These are phyloP conservation scores for Nomada ruficornis DNA, from an alignment of 2,888 invertebrate genomes.

Conservation along the genomic window DNA sequence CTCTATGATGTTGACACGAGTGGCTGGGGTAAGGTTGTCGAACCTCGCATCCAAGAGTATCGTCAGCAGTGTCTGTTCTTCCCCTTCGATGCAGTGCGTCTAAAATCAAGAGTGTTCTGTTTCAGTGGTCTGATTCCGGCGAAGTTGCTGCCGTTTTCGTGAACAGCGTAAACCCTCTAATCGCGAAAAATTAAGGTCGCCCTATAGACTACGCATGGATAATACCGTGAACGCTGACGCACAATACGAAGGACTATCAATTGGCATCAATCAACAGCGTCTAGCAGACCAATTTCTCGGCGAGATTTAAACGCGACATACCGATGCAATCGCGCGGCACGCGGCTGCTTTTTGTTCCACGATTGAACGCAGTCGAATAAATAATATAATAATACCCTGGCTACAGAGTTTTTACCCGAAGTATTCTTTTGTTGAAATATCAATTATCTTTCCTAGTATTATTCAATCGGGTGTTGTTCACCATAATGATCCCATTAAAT, in stretches of 20 bases:
- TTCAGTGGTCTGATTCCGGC: slow-evolving; percentile 7
- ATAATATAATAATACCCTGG: background rate
- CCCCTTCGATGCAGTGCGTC: slow-evolving; percentile 83
- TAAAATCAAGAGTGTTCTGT: slow-evolving; percentile 68
- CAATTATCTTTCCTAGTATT: too few relatives aligned
- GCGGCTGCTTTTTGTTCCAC: slow-evolving; percentile 26
- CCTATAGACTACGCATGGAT: background rate
- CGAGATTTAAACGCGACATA: slow-evolving; percentile 72
- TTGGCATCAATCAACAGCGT: slow-evolving; percentile 76
- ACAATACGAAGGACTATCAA: slow-evolving; percentile 62
- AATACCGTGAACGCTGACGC: slow-evolving; percentile 33
- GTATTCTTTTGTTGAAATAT: too few relatives aligned
- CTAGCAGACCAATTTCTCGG: slow-evolving; percentile 71
- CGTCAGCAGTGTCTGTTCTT: slow-evolving; percentile 87
- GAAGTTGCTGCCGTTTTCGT: background rate
- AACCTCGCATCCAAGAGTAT: slow-evolving; percentile 89
- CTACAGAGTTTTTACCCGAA: too few relatives aligned
- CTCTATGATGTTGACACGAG: slow-evolving; percentile 89
- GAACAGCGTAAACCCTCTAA: slow-evolving; percentile 34
- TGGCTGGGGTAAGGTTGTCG: slow-evolving; percentile 87
- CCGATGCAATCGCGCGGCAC: slow-evolving; percentile 28
- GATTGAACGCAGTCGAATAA: slow-evolving; percentile 4
- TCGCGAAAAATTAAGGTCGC: slow-evolving; percentile 48
- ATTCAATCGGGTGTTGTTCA: background rate
- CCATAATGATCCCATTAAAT: background rate